These are phyloP conservation scores for Anhinga anhinga DNA, from an alignment of 2,113 vertebrate genomes.

Conservation along the genomic window DNA sequence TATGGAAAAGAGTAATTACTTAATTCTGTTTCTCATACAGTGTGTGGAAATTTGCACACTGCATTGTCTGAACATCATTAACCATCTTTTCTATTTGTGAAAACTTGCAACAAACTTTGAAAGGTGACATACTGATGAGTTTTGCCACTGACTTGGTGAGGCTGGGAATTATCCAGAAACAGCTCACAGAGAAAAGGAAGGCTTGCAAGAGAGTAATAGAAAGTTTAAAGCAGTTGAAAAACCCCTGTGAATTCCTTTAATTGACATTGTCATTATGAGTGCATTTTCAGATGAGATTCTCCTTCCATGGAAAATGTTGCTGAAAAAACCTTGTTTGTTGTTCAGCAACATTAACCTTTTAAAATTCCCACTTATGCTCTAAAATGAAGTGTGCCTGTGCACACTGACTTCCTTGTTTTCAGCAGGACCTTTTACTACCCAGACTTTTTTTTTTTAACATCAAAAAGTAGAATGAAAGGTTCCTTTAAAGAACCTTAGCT, in stretches of 20 bases:
- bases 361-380: not conserved
- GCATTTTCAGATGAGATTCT: not conserved
- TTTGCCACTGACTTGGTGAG: not conserved
- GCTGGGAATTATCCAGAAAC: not conserved
- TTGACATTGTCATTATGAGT: not conserved
- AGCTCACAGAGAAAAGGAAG: not conserved
- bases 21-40: not conserved
- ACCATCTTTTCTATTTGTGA: not conserved
- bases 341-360: not conserved
- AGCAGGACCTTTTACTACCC: not conserved
- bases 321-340: not conserved
- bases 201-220: not conserved
- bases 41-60: not conserved
- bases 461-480: not conserved
- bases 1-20: not conserved
- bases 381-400: not conserved
- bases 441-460: not conserved
- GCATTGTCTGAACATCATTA: not conserved
- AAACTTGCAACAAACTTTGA: not conserved
- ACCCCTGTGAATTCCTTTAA: not conserved
- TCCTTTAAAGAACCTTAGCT: not conserved
- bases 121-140: not conserved
- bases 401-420: not conserved
- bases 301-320: not conserved
- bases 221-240: constrained; percentile 1